Evolutionary conservation across 2,113 vertebrate genomes (phyloP).

Genomic region (Pomatorhinus ruficollis): DNA sequence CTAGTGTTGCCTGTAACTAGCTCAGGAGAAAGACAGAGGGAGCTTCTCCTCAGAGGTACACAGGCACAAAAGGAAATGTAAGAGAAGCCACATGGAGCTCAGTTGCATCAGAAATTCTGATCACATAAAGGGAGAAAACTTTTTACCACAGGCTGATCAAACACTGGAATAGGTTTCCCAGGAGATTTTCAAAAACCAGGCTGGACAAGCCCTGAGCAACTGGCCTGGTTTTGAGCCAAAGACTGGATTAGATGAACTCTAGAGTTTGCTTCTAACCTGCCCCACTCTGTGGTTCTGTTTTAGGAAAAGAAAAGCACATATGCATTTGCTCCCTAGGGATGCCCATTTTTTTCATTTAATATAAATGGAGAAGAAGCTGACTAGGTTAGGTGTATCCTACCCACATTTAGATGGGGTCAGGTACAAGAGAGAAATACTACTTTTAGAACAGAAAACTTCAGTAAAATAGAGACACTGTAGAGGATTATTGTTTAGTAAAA

Average conservation of each 20-base stretch:
- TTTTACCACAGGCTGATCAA: neutral
- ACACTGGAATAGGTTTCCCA: neutral
- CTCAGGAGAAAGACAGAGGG: neutral
- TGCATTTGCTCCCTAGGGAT: neutral
- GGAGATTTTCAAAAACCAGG: neutral
- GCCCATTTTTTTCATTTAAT: neutral
- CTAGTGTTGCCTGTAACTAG: neutral
- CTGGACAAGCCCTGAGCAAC: neutral
- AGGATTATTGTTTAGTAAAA: neutral
- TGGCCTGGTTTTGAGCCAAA: neutral
- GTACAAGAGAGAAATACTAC: neutral
- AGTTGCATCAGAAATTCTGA: neutral
- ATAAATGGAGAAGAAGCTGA: neutral
- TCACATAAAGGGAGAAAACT: neutral
- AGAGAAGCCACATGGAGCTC: neutral
- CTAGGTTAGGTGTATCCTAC: neutral
- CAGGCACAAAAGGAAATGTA: neutral
- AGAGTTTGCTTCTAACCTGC: neutral
- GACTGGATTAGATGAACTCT: neutral
- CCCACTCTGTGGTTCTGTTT: neutral
- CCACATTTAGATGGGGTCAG: neutral
- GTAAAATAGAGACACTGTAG: neutral
- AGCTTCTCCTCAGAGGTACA: neutral
- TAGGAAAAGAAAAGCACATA: neutral
- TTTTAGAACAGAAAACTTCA: neutral